Conservation (phyloP, 2,113 vertebrate species). For the Phalacrocorax brasilianus region DNA sequence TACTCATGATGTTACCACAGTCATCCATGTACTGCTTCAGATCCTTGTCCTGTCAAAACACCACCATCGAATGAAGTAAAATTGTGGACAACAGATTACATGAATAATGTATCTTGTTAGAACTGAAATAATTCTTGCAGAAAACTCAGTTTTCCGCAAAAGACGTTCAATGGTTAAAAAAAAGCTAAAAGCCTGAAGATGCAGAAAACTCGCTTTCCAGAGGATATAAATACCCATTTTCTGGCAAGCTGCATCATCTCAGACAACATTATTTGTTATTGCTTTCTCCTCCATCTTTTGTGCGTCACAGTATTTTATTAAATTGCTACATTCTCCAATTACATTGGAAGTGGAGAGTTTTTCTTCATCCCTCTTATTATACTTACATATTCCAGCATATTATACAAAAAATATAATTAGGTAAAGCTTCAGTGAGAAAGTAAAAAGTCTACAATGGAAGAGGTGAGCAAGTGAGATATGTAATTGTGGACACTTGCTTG, state of each 20-base stretch:
- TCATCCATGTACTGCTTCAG: conserved; percentile 99
- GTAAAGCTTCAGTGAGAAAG: not conserved
- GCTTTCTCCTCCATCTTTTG: not conserved
- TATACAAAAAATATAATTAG: not conserved
- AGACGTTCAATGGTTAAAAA: not conserved
- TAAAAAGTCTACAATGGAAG: not conserved
- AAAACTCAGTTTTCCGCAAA: not conserved
- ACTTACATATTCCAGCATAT: not conserved
- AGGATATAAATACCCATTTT: not conserved
- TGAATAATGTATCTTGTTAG: not conserved
- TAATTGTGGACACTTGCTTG: not conserved
- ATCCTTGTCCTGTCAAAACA: conserved; percentile 90
- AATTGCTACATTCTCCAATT: not conserved
- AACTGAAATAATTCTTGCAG: not conserved
- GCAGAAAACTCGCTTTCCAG: not conserved
- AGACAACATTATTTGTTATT: not conserved
- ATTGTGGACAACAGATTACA: not conserved
- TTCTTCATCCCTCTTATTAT: not conserved
- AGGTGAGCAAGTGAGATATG: not conserved
- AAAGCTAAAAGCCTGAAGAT: not conserved
- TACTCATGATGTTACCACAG: conserved; percentile 99
- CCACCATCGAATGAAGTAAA: not conserved
- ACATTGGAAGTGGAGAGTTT: not conserved
- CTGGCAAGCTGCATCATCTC: not conserved
- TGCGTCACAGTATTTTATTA: not conserved